phyloP scores from a whole-genome alignment of 2,888 invertebrate species.

The Sturmia bella region DNA sequence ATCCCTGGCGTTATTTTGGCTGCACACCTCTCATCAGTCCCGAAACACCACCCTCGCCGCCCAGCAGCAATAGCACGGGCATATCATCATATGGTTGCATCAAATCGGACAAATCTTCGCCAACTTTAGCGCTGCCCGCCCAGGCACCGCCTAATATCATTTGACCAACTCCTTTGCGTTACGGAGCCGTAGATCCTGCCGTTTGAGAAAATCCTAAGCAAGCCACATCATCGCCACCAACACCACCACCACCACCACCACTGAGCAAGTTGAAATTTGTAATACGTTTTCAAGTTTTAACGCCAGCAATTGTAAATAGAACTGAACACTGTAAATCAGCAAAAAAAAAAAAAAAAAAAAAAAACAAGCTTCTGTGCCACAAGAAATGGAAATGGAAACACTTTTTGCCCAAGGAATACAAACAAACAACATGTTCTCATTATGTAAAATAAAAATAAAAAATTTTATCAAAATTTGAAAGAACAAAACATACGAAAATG shows the following conservation, averaged over 20 bases:
- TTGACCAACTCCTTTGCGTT: conserved; percentile 82
- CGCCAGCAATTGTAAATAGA: neutral
- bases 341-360: too few species aligned
- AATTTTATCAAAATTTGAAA: conserved; percentile 15
- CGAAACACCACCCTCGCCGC: conserved; percentile 81
- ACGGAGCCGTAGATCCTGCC: conserved; percentile 80
- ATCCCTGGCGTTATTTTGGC: conserved; percentile 81
- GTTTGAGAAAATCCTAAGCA: conserved; percentile 72
- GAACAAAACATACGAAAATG: conserved; percentile 42
- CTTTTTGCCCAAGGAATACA: conserved; percentile 10
- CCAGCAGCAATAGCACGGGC: conserved; percentile 79
- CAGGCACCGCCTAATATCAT: conserved; percentile 81
- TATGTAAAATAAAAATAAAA: conserved; percentile 40
- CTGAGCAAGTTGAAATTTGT: conserved; percentile 10
- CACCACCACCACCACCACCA: too few species aligned
- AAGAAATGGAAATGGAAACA: conserved; percentile 9
- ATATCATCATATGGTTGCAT: conserved; percentile 80
- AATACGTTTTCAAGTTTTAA: conserved; percentile 10
- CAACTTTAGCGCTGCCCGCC: conserved; percentile 73
- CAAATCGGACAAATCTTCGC: conserved; percentile 81
- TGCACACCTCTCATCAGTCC: conserved; percentile 80
- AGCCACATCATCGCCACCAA: too few species aligned
- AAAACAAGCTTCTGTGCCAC: conserved; percentile 8
- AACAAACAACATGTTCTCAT: neutral
- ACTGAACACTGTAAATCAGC: neutral